A percentile compares a stretch with the other conserved stretches of the same genome.
These are phyloP conservation scores for Anthrax anthrax DNA, from an alignment of 2,888 invertebrate species.

Conservation along the genomic window DNA sequence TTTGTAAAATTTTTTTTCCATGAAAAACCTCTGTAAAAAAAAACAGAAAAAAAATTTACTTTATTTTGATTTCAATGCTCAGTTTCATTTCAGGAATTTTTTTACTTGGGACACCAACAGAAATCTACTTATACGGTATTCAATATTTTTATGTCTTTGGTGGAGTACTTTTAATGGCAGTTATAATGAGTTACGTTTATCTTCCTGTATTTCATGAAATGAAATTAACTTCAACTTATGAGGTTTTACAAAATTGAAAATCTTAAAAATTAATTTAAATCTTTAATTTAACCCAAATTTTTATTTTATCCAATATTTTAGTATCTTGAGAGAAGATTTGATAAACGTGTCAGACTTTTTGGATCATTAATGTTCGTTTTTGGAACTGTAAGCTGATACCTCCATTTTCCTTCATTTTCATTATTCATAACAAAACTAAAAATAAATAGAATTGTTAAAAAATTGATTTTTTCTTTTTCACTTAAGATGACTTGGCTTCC, in stretches of 20 bases:
- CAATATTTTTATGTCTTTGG: conserved; percentile 50
- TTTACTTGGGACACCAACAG: conserved; percentile 61
- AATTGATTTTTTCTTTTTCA: conserved; percentile 6
- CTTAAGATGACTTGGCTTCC: conserved; percentile 52
- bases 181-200: conserved; percentile 46
- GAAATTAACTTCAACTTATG: conserved; percentile 59
- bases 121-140: conserved; percentile 62
- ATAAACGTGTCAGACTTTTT: conserved; percentile 48
- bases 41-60: no score
- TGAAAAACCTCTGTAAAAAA: neutral
- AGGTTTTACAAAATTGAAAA: conserved; percentile 35
- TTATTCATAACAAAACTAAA: no score
- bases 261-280: neutral
- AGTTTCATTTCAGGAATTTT: conserved; percentile 67
- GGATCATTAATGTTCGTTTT: conserved; percentile 51
- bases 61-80: conserved; percentile 14
- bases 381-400: conserved; percentile 43
- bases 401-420: no score
- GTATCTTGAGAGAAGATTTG: conserved; percentile 51
- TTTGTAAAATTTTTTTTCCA: no score
- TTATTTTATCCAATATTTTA: conserved; percentile 28
- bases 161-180: conserved; percentile 44
- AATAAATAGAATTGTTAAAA: conserved; percentile 12
- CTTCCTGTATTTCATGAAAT: conserved; percentile 57
- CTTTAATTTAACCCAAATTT: neutral